Conservation (phyloP, 2,888 invertebrate species). For the Clunio marinus region DNA sequence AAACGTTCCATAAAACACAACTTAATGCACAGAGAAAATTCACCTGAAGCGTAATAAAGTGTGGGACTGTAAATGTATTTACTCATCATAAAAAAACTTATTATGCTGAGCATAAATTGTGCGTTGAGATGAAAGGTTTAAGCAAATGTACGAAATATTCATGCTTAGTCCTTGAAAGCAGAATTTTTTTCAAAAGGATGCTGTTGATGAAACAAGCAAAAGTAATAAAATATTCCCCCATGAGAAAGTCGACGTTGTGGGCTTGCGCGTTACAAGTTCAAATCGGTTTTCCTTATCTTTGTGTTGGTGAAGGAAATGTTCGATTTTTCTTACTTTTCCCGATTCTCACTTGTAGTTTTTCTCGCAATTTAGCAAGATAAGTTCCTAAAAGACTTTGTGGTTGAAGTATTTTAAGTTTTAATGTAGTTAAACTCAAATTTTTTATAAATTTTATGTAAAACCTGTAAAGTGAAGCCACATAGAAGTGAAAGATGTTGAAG, state of each 20-base stretch:
- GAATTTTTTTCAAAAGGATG: conserved; percentile 22
- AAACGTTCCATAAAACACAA: no score
- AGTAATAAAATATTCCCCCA: conserved; percentile 21
- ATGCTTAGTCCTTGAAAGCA: neutral
- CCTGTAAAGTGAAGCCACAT: neutral
- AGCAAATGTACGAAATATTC: neutral
- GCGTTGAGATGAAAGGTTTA: conserved; percentile 5
- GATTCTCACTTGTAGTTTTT: conserved; percentile 28
- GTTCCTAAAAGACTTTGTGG: conserved; percentile 34
- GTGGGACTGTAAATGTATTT: no score
- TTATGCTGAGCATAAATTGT: conserved; percentile 3
- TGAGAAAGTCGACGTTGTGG: neutral
- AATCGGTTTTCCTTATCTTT: neutral
- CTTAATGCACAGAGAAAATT: no score
- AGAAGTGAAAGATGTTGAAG: conserved; percentile 31
- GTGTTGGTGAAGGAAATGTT: neutral
- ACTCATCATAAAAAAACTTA: no score
- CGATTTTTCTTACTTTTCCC: neutral
- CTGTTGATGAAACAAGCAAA: neutral
- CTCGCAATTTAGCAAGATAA: conserved; percentile 18
- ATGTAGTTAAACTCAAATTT: conserved; percentile 24
- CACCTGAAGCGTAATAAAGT: no score
- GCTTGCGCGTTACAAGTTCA: conserved; percentile 30
- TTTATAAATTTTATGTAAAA: conserved; percentile 23
- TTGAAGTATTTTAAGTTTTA: conserved; percentile 22